These are phyloP conservation scores for Lapara coniferarum DNA, from an alignment of 2,888 invertebrate genomes.

Conservation along the genomic window DNA sequence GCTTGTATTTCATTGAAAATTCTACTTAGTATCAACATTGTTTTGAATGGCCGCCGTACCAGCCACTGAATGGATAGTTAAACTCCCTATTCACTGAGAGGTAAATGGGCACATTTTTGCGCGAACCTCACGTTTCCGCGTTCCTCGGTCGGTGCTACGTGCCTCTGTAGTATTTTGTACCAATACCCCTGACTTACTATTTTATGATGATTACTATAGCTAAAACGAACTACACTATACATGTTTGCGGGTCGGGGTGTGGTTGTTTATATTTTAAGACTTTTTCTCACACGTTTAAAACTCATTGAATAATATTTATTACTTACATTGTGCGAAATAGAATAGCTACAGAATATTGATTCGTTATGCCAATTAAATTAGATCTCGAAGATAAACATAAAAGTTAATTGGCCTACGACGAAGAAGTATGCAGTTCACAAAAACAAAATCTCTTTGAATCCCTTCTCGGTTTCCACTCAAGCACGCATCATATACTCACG, in stretches of 20 bases:
- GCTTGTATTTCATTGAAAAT: slow-evolving; percentile 59
- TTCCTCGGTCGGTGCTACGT: slow-evolving; percentile 47
- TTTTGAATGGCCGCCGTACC: slow-evolving; percentile 62
- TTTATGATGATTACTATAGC: slow-evolving; percentile 16
- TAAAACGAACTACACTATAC: slow-evolving; percentile 1
- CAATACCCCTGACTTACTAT: slow-evolving; percentile 25
- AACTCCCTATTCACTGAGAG: slow-evolving; percentile 71
- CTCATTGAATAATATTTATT: slow-evolving; percentile 5
- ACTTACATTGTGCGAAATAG: background rate
- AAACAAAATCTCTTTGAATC: slow-evolving; percentile 33
- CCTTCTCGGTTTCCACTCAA: slow-evolving; percentile 52
- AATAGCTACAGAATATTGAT: slow-evolving; percentile 1
- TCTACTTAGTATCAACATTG: slow-evolving; percentile 61
- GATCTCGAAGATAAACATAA: slow-evolving; percentile 4
- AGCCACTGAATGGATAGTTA: slow-evolving; percentile 71
- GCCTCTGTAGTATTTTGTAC: slow-evolving; percentile 25
- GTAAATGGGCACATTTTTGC: slow-evolving; percentile 69
- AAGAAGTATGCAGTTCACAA: slow-evolving; percentile 20
- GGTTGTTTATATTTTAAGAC: background rate
- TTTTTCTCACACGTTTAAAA: background rate
- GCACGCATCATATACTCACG: slow-evolving; percentile 52
- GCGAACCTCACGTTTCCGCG: slow-evolving; percentile 66
- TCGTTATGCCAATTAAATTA: slow-evolving; percentile 19
- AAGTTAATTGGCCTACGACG: slow-evolving; percentile 11
- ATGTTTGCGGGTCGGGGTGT: background rate